phyloP scores from a whole-genome alignment of 2,888 invertebrate species.

The Xestia rhomboidea region DNA sequence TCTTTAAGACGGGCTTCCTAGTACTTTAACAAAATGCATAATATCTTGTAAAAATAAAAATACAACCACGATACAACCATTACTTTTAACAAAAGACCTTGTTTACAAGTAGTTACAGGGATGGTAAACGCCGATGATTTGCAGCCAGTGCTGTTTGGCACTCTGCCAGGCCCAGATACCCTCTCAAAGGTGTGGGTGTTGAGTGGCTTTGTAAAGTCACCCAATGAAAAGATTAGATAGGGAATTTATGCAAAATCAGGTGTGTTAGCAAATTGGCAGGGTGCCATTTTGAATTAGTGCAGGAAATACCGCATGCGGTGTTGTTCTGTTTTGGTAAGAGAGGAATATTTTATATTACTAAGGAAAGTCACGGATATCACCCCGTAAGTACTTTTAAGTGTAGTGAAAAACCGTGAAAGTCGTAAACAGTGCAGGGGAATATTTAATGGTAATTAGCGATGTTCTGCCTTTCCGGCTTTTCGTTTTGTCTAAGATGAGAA shows the following conservation, averaged over 20 bases:
- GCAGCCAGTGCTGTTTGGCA: constrained; percentile 68
- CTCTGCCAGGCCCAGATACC: constrained; percentile 66
- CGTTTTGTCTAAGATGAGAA: too few relatives aligned
- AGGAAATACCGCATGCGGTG: constrained; percentile 11
- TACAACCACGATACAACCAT: background rate
- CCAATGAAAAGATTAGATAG: constrained; percentile 71
- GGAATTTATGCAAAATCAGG: constrained; percentile 68
- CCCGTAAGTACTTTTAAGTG: too few relatives aligned
- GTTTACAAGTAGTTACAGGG: constrained; percentile 71
- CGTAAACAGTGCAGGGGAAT: too few relatives aligned
- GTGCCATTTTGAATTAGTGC: constrained; percentile 58
- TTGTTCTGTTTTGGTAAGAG: constrained; percentile 21
- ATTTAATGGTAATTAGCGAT: background rate
- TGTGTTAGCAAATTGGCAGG: constrained; percentile 64
- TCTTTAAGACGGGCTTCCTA: background rate
- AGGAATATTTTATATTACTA: background rate
- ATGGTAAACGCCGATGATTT: constrained; percentile 68
- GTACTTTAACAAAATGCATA: background rate
- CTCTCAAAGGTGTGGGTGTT: constrained; percentile 62
- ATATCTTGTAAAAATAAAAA: constrained; percentile 11
- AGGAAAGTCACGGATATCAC: too few relatives aligned
- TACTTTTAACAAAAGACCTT: constrained; percentile 50
- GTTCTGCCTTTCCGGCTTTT: background rate
- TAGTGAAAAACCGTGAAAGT: too few relatives aligned
- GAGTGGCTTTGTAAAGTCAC: constrained; percentile 65